These are phyloP conservation scores for Andricus grossulariae DNA, from an alignment of 1,140 invertebrate species.

Conservation along the genomic window DNA sequence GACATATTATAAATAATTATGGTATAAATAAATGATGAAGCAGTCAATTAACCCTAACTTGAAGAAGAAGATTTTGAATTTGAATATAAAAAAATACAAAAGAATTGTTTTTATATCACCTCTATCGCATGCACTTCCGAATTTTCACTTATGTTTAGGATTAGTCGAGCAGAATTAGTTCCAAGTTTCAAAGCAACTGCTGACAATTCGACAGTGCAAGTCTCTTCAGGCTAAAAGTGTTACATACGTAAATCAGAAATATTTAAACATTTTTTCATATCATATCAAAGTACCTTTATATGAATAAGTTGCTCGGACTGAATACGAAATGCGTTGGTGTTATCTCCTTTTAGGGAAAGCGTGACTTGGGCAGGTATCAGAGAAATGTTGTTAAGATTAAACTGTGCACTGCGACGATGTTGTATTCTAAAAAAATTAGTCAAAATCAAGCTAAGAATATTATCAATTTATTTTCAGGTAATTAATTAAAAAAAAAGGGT, in stretches of 20 bases:
- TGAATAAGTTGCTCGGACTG: conserved; percentile 37
- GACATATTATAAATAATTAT: no score
- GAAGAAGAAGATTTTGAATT: no score
- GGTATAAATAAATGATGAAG: no score
- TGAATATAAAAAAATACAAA: not conserved
- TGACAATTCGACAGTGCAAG: conserved; percentile 49
- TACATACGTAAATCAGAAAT: conserved; percentile 7
- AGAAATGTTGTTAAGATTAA: conserved; percentile 63
- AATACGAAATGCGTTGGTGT: conserved; percentile 47
- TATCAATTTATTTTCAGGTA: not conserved
- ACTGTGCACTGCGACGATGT: conserved; percentile 45
- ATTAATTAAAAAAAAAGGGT: no score
- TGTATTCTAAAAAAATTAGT: not conserved
- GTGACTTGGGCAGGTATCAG: conserved; percentile 47
- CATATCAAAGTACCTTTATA: conserved; percentile 45
- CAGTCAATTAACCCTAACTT: no score
- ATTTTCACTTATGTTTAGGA: conserved; percentile 39
- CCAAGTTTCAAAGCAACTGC: conserved; percentile 51
- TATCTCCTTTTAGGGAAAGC: conserved; percentile 48
- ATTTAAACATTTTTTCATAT: not conserved
- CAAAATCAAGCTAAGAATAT: conserved; percentile 33
- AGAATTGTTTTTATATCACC: not conserved
- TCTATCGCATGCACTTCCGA: not conserved
- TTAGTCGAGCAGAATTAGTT: conserved; percentile 43
- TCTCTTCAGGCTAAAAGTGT: conserved; percentile 39